Conservation (phyloP, 2,888 invertebrate genomes). For the Chouioia cunea region DNA sequence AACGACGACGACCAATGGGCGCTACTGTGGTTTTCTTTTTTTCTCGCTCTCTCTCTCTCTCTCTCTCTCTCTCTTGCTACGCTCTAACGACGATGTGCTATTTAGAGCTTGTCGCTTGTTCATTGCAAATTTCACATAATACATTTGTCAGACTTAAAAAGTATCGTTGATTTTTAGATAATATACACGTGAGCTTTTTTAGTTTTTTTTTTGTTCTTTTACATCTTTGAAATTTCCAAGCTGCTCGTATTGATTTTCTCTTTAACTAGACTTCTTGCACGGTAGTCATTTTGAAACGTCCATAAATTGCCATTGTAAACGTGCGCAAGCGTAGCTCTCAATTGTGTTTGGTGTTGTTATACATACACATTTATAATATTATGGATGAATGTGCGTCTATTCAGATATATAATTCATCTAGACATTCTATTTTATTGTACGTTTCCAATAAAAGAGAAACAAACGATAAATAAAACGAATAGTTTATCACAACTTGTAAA, state of each 20-base stretch:
- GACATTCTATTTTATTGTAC: too few species aligned
- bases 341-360: not conserved
- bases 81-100: not conserved
- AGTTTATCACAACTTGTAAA: too few species aligned
- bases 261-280: not conserved
- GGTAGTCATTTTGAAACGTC: not conserved
- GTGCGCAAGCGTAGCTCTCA: not conserved
- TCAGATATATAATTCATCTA: too few species aligned
- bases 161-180: not conserved
- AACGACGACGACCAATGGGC: conserved; percentile 26
- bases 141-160: too few species aligned
- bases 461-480: too few species aligned
- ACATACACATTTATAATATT: too few species aligned
- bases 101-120: not conserved
- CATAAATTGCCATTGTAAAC: not conserved
- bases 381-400: too few species aligned
- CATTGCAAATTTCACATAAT: too few species aligned
- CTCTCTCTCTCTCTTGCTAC: not conserved
- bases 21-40: not conserved
- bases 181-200: not conserved
- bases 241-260: too few species aligned
- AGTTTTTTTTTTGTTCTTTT: not conserved
- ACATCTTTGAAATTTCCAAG: too few species aligned
- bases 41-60: not conserved
- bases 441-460: too few species aligned